A percentile compares a stretch with the other conserved stretches of the same genome.
Evolutionary conservation across 2,113 vertebrate genomes (phyloP).

Genomic region (Triplophysa rosa): DNA sequence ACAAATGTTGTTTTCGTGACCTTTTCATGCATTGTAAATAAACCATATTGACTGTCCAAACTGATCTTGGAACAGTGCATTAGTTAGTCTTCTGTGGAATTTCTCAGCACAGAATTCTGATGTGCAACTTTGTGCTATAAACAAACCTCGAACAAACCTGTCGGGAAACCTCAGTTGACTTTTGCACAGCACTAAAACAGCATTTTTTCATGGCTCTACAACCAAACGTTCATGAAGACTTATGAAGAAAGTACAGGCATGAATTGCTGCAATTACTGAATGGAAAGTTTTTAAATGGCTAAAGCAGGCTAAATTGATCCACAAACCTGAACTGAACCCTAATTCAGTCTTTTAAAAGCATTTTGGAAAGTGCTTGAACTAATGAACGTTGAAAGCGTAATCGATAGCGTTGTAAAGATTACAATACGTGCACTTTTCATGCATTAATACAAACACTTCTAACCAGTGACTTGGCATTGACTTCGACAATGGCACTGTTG

Average conservation of each 20-base stretch:
- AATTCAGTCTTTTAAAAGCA: neutral
- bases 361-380: slow-evolving; percentile 16
- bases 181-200: neutral
- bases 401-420: slow-evolving; percentile 23
- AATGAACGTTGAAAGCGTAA: slow-evolving; percentile 3
- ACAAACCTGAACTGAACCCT: neutral
- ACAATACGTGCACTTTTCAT: neutral
- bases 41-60: neutral
- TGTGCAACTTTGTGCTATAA: neutral
- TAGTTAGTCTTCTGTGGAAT: neutral
- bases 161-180: neutral
- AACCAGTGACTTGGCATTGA: neutral
- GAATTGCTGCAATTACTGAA: neutral
- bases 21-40: neutral
- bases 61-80: neutral
- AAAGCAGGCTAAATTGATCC: neutral
- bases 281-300: neutral
- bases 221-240: too few species aligned
- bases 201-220: neutral
- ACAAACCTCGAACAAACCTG: neutral
- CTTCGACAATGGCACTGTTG: neutral
- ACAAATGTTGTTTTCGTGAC: neutral
- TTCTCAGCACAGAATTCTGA: neutral
- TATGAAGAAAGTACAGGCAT: neutral
- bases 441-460: neutral